These are phyloP conservation scores for Eristalis arbustorum DNA, from an alignment of 2,888 invertebrate species.

Conservation along the genomic window DNA sequence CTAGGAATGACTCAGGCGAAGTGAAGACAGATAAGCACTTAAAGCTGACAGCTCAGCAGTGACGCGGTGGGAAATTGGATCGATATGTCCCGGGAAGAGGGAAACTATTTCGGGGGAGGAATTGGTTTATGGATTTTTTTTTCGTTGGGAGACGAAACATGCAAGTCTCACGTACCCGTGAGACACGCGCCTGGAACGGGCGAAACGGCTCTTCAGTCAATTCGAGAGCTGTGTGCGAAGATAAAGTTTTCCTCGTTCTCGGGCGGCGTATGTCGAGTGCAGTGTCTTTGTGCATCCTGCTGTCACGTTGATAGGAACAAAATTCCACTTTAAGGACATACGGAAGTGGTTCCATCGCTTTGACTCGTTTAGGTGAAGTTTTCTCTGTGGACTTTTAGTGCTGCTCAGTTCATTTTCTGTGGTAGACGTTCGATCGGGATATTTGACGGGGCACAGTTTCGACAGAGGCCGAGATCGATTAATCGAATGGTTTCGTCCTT, in stretches of 20 bases:
- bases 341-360: not conserved
- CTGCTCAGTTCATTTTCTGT: too few species aligned
- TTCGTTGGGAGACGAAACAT: too few species aligned
- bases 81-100: conserved; percentile 22
- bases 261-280: not conserved
- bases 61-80: conserved; percentile 28
- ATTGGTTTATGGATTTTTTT: not conserved
- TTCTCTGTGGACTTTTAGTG: too few species aligned
- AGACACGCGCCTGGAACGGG: not conserved
- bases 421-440: too few species aligned
- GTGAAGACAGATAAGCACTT: conserved; percentile 19
- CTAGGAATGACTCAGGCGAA: conserved; percentile 23
- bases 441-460: too few species aligned
- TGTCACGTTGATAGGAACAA: not conserved
- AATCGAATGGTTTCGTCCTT: too few species aligned
- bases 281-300: not conserved
- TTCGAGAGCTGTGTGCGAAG: not conserved
- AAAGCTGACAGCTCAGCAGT: not conserved
- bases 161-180: too few species aligned
- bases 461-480: too few species aligned
- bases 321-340: not conserved
- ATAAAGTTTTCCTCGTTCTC: not conserved
- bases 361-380: too few species aligned
- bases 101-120: conserved; percentile 20
- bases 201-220: too few species aligned